phyloP scores from a whole-genome alignment of 2,797 vertebrate genomes.

The Falco rusticolus region DNA sequence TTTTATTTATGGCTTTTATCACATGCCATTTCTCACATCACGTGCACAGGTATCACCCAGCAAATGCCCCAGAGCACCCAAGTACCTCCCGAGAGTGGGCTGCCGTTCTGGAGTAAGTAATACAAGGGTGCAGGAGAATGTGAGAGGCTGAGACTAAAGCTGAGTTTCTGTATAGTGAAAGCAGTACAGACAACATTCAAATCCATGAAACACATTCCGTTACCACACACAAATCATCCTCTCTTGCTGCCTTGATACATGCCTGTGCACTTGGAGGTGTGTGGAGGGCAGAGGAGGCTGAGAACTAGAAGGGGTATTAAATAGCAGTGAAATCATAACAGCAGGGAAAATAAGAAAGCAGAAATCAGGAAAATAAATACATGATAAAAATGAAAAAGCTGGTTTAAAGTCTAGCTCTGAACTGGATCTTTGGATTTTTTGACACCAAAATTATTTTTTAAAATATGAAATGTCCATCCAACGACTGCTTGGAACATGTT shows the following conservation, averaged over 20 bases:
- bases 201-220: neutral
- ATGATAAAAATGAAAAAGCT: neutral
- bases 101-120: neutral
- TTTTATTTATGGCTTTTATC: neutral
- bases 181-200: neutral
- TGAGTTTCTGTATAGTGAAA: neutral
- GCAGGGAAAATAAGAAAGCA: neutral
- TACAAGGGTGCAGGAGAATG: neutral
- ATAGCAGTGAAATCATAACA: neutral
- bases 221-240: neutral
- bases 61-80: neutral
- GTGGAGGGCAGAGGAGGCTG: neutral
- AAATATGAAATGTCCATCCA: neutral
- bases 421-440: neutral
- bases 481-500: neutral
- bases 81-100: neutral
- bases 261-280: neutral
- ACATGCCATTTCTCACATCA: neutral
- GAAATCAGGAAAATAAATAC: neutral
- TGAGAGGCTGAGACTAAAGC: neutral
- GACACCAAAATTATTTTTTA: neutral
- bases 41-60: neutral
- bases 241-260: neutral
- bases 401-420: neutral
- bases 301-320: neutral